phyloP scores from a whole-genome alignment of 2,113 vertebrate species.

The Anarhynchus alexandrinus region DNA sequence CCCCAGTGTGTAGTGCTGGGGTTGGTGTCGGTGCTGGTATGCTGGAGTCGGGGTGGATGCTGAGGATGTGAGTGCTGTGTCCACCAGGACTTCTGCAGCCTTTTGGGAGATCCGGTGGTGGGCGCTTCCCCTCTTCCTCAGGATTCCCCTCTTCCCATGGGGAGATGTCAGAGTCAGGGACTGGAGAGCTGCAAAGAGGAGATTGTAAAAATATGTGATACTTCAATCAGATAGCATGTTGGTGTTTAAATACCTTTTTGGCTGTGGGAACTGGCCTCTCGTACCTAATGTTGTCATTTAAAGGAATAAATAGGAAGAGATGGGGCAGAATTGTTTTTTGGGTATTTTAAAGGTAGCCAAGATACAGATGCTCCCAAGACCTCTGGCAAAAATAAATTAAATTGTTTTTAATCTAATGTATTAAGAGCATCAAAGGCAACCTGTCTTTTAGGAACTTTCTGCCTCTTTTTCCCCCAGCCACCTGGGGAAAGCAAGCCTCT shows the following conservation, averaged over 20 bases:
- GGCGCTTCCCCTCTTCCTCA: neutral
- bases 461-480: neutral
- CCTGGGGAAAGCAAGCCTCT: neutral
- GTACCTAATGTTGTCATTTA: neutral
- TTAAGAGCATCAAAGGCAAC: conserved; percentile 20
- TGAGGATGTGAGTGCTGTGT: neutral
- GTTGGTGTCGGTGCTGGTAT: rapidly evolving
- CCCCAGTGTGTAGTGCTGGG: neutral
- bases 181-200: neutral
- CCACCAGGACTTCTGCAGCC: neutral
- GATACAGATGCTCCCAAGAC: neutral
- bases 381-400: conserved; percentile 21
- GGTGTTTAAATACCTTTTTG: neutral
- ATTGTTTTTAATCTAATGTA: neutral
- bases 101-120: neutral
- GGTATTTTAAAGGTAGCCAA: conserved; percentile 28
- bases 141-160: neutral
- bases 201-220: neutral
- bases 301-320: conserved; percentile 10
- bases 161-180: neutral
- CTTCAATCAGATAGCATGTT: neutral
- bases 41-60: neutral
- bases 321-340: conserved; percentile 2
- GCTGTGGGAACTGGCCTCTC: neutral
- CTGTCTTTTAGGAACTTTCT: neutral